Base-by-base conservation (phyloP, 2,888 invertebrate genomes). In the Mesorhabditis belari region DNA sequence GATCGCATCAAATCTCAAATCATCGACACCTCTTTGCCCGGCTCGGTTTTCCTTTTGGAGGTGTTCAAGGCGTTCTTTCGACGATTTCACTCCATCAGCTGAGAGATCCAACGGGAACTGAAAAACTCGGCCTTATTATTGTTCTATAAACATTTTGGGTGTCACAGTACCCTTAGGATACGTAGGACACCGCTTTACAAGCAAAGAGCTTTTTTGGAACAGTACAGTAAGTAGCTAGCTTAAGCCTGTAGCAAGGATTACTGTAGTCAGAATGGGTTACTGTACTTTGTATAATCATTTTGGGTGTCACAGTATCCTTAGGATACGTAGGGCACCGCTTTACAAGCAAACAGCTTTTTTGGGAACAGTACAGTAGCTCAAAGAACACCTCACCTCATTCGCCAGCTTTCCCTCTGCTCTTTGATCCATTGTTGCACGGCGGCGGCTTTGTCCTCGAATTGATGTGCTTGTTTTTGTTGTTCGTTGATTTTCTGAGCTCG, bases 401-500 rank as follows among this genome's bases (percentile, higher is more conserved):
- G 51, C 62, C 21, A 59, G 27, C 6, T 23, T 23, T 12, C 21
- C 24, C 58, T 23, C 52, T 71, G 65, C n/a, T 57, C 60, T 25
- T 67, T 67, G 63, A 77, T 75, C 65, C 68, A 73, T 25, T 67
- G 60, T 19, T 64, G 58, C 24, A 77, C 58, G 23, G 69, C 69
- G 9, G 67, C 65, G 25, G 70, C 70, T 44, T 64, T 63, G 6
- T 75, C 69, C 25, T 61, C 65, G 53, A 75, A 72, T 29, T 67
- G 63, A 53, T 68, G 63, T 23, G 64, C 65, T 52, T 70, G 67
- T 53, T 54, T 55, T 29, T 73, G 70, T 44, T 70, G 67, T 54
- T 63, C 60, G 35, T 68, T 69, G 52, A 70, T 69, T n/a, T 63
- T 58, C 17, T 66, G 66, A 25, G 55, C 55, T 21, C 73, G 55